Evolutionary conservation across 2,113 vertebrate species (phyloP), one percentile per base, ranked within the genome.

Genomic region (Corythoichthys haematopterus): DNA sequence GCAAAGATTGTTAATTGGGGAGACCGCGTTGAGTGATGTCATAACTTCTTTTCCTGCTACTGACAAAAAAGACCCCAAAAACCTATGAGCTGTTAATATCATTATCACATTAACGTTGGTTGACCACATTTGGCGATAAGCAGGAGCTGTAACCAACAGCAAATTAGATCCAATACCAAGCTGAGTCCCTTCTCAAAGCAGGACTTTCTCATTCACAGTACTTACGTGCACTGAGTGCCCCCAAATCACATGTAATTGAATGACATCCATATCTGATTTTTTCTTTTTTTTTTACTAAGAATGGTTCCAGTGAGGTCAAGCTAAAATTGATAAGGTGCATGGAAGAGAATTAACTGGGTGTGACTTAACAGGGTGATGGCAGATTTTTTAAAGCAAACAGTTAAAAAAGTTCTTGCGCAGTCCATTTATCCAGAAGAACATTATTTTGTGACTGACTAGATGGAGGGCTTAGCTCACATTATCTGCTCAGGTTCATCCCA

Each of bases 51-150:
- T 64, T 64, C 28, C 36, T 53, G 7, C 11, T 52, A 56, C 0
- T 33, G 50, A 64, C 15, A 28, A 37, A 58, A 52, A 45, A 82
- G 78, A 75, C 46, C 37, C 55, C 66, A 64, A 79, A 28, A 28
- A 28, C 20, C 43, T 38, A 66, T 15, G 46, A 40, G 8, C 69
- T 82, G 78, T 73, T 78, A 68, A 72, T 78, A 11, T 76, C 70
- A 80, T 86, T 76, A 80, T 80, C 78, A 80, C 65, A 76, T 85
- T 74, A 67, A 57, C 16, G 47, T 56, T 3, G 61, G 59, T 40
- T 13, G 45, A 33, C 43, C 8, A 40, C 62, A 65, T 58, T 62
- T 61, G 33, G 38, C 67, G 69, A 79, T 79, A 68, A 78, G 71
- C 45, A 68, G 66, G 47, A 64, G 40, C 45, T 46, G 15, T 75